Percentiles rank a stretch among this genome's conserved stretches.
phyloP scores from a whole-genome alignment of 2,113 vertebrate genomes.

The Furnarius figulus region DNA sequence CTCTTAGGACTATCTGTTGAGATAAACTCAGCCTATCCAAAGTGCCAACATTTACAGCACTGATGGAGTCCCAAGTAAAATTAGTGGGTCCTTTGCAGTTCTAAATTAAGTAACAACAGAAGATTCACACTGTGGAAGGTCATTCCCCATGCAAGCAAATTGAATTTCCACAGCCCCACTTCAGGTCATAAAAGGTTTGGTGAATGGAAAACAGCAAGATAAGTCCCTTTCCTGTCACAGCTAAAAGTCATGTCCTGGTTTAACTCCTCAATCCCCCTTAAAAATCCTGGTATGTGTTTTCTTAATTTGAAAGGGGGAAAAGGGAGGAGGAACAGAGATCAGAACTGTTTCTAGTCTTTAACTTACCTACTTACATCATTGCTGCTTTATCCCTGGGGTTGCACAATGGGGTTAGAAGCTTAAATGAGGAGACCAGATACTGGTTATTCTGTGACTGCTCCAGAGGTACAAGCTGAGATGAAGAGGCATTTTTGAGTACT shows the following conservation, averaged over 20 bases:
- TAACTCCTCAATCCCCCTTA: background rate
- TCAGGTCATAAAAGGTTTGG: background rate
- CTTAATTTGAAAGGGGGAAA: background rate
- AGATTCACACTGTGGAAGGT: background rate
- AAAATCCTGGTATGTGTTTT: background rate
- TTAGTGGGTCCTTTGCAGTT: background rate
- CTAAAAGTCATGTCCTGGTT: background rate
- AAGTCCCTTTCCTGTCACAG: background rate
- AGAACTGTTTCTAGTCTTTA: background rate
- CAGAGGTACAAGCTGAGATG: background rate
- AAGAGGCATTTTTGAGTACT: background rate
- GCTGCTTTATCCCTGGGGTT: background rate
- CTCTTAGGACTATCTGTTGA: background rate
- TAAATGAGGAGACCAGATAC: background rate
- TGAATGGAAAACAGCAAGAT: background rate
- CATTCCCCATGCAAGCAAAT: background rate
- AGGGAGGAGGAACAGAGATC: background rate
- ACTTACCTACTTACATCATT: background rate
- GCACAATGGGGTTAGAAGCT: background rate
- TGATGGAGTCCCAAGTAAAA: background rate
- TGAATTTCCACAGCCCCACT: background rate
- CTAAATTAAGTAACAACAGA: constrained; percentile 13
- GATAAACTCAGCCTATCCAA: background rate
- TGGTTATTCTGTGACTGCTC: background rate
- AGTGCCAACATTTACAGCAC: background rate